Evolutionary conservation across 2,888 invertebrate species (phyloP).

Genomic region (Hofmannophila pseudospretella): DNA sequence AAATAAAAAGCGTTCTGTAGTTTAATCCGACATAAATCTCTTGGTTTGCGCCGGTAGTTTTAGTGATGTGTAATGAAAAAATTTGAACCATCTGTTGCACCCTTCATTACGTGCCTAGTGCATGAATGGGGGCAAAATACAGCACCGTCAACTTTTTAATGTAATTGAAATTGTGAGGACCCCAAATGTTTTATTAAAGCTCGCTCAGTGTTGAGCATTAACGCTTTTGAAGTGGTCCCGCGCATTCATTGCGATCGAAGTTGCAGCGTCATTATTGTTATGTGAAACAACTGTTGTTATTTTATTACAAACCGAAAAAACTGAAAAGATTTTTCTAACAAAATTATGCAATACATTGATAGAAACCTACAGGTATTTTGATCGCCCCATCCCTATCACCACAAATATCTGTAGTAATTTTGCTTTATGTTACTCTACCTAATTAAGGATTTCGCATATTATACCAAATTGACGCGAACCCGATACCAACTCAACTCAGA

Average conservation of each 20-base stretch:
- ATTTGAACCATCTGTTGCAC: conserved; percentile 74
- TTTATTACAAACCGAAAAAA: no score
- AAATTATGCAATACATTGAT: no score
- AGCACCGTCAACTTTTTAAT: conserved; percentile 70
- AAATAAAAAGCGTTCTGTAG: conserved; percentile 61
- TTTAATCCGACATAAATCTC: conserved; percentile 74
- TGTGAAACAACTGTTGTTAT: not conserved
- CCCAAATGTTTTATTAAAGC: conserved; percentile 69
- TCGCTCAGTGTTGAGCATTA: conserved; percentile 40
- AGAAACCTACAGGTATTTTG: no score
- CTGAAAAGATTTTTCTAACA: no score
- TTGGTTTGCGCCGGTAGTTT: conserved; percentile 56
- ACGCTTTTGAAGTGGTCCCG: conserved; percentile 36
- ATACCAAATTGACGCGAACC: no score
- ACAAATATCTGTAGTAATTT: no score
- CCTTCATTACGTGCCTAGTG: conserved; percentile 65
- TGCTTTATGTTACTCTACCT: no score
- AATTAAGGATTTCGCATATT: no score
- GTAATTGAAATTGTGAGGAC: conserved; percentile 69
- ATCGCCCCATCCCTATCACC: no score
- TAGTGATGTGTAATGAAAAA: conserved; percentile 68
- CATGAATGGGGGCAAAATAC: conserved; percentile 58
- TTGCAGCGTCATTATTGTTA: conserved; percentile 9
- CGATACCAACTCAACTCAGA: no score
- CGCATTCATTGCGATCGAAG: conserved; percentile 6